A percentile compares a stretch with the other conserved stretches of the same genome.
These are phyloP conservation scores for Pangasius larnaudii DNA, from an alignment of 2,797 vertebrate species.

Conservation along the genomic window DNA sequence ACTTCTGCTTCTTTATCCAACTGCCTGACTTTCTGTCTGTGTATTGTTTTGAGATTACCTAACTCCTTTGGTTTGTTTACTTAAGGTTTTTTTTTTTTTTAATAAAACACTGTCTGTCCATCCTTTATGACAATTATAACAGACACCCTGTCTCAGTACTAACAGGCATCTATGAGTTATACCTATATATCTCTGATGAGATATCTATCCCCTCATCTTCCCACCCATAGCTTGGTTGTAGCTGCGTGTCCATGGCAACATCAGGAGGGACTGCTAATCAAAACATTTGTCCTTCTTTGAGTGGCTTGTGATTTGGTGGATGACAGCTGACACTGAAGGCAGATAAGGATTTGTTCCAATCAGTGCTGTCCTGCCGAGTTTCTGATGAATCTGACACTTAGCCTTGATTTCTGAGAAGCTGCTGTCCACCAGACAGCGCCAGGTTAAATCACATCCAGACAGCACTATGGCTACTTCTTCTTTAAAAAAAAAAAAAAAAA, in stretches of 20 bases:
- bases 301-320: conserved; percentile 70
- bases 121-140: not conserved
- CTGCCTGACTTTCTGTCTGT: not conserved
- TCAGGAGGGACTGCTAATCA: conserved; percentile 81
- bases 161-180: not conserved
- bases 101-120: not conserved
- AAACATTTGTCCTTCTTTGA: conserved; percentile 84
- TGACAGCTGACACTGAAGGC: conserved; percentile 78
- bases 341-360: conserved; percentile 81
- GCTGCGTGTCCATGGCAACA: conserved; percentile 69
- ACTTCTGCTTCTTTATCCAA: not conserved
- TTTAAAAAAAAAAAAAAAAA: not conserved
- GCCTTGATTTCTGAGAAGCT: conserved; percentile 79
- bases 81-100: not conserved
- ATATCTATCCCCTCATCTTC: conserved; percentile 49
- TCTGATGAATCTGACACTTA: conserved; percentile 83
- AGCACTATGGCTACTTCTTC: conserved; percentile 25
- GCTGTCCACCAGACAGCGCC: conserved; percentile 66
- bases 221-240: conserved; percentile 68
- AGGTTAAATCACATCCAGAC: conserved; percentile 72
- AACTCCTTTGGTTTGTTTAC: not conserved
- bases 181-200: not conserved
- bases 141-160: not conserved
- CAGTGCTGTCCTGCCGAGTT: conserved; percentile 75
- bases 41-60: not conserved